A percentile compares a stretch with the other conserved stretches of the same genome.
Evolutionary conservation across 2,888 invertebrate genomes (phyloP).

Genomic region (Entomobrya multifasciata): DNA sequence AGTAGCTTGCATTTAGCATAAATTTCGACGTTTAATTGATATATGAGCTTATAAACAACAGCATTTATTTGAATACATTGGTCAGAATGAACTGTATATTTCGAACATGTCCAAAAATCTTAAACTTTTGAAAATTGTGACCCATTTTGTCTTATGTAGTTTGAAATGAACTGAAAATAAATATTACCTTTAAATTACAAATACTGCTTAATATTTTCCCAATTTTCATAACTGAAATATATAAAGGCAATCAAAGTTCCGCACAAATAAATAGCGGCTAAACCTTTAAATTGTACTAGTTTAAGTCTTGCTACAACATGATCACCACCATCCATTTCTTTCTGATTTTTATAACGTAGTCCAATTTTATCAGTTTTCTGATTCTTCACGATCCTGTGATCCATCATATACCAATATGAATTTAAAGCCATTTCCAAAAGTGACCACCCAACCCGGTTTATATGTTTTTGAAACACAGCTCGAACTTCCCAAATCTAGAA

Average conservation of each 20-base stretch:
- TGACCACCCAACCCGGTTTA: not conserved
- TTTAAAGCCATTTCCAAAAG: conserved; percentile 6
- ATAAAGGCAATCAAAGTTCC: not conserved
- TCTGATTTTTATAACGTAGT: no score
- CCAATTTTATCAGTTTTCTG: not conserved
- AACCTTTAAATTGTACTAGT: conserved; percentile 37
- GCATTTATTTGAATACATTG: no score
- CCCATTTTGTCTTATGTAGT: no score
- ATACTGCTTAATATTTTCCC: no score
- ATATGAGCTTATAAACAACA: no score
- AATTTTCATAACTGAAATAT: not conserved
- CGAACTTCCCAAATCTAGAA: conserved; percentile 9
- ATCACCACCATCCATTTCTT: not conserved
- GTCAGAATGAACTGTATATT: no score
- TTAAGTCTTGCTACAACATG: conserved; percentile 27
- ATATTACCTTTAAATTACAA: no score
- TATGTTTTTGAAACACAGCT: conserved; percentile 22
- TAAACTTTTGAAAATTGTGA: no score
- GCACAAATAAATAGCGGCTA: not conserved
- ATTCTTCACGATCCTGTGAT: conserved; percentile 1
- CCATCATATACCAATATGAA: not conserved
- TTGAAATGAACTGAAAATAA: no score
- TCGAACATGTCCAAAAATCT: no score
- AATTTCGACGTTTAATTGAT: no score
- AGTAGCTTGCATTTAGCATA: no score